Conservation (phyloP, 2,888 invertebrate species). For the Eristalis pertinax region DNA sequence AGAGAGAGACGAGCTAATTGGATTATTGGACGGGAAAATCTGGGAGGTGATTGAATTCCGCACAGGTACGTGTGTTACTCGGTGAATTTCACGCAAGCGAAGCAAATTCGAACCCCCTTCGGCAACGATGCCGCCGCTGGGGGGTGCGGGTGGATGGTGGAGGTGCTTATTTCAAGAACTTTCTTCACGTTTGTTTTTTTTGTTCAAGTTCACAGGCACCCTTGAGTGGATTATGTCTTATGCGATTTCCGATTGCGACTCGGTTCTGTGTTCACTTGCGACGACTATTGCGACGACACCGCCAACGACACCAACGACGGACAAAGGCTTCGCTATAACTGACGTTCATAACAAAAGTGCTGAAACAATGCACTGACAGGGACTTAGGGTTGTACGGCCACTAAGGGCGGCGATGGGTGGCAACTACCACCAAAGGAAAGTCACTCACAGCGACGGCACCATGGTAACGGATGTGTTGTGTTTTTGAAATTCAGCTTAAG, state of each 20-base stretch:
- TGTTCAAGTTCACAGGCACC: slow-evolving; percentile 65
- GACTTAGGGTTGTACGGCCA: not conserved
- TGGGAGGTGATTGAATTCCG: slow-evolving; percentile 56
- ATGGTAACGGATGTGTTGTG: slow-evolving; percentile 69
- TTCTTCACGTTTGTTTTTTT: slow-evolving; percentile 19
- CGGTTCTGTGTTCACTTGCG: not conserved
- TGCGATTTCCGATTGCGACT: not conserved
- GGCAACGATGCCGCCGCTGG: not conserved
- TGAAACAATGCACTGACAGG: slow-evolving; percentile 41
- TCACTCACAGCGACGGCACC: slow-evolving; percentile 12
- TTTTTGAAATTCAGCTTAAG: slow-evolving; percentile 42
- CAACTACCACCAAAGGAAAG: slow-evolving; percentile 26
- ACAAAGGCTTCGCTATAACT: slow-evolving; percentile 55
- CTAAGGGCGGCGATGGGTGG: slow-evolving; percentile 37
- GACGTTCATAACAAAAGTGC: slow-evolving; percentile 51
- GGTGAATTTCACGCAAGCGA: slow-evolving; percentile 42
- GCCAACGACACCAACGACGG: slow-evolving; percentile 25
- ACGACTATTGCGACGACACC: not conserved
- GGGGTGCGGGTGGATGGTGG: not conserved
- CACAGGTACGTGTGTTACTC: slow-evolving; percentile 11
- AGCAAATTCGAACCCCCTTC: slow-evolving; percentile 27
- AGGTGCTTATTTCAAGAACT: slow-evolving; percentile 4
- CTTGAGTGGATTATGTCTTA: slow-evolving; percentile 7
- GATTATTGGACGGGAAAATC: slow-evolving; percentile 61
- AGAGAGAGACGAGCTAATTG: slow-evolving; percentile 41